These are phyloP conservation scores for Hyaena hyaena DNA, from an alignment of 2,113 vertebrate genomes.

Conservation along the genomic window DNA sequence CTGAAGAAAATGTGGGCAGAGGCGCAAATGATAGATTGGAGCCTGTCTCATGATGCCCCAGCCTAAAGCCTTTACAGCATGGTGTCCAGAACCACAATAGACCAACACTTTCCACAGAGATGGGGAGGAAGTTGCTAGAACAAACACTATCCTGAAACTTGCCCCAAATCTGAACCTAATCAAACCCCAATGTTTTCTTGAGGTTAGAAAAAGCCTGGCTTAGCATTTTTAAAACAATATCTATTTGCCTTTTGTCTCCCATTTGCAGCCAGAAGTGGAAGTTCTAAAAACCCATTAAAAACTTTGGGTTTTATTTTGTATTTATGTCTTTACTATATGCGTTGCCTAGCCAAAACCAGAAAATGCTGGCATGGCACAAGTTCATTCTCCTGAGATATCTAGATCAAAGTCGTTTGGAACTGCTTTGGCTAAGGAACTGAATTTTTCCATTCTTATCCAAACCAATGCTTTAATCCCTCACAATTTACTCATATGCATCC, in stretches of 20 bases:
- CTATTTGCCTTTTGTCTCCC: constrained; percentile 79
- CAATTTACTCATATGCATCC: constrained; percentile 69
- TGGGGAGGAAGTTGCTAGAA: constrained; percentile 77
- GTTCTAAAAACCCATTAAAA: constrained; percentile 79
- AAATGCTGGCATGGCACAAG: constrained; percentile 66
- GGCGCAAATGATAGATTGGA: constrained; percentile 61
- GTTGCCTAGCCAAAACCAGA: constrained; percentile 77
- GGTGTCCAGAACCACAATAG: constrained; percentile 70
- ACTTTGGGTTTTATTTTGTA: constrained; percentile 75
- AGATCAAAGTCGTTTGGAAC: constrained; percentile 74
- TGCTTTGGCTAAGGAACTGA: constrained; percentile 68
- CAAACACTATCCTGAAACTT: constrained; percentile 74
- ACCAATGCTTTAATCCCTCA: constrained; percentile 70
- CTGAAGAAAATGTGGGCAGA: constrained; percentile 56
- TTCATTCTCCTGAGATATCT: constrained; percentile 76
- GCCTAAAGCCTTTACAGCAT: constrained; percentile 31
- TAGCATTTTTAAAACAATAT: constrained; percentile 81
- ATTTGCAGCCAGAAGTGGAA: constrained; percentile 74
- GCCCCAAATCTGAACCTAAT: constrained; percentile 77
- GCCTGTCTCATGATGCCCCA: constrained; percentile 52
- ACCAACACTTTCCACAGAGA: constrained; percentile 71
- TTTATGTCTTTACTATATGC: constrained; percentile 75
- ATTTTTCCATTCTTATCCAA: constrained; percentile 79
- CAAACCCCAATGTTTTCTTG: constrained; percentile 78
- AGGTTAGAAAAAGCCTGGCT: constrained; percentile 74